phyloP scores from a whole-genome alignment of 2,888 invertebrate species.

The Gerris lacustris region DNA sequence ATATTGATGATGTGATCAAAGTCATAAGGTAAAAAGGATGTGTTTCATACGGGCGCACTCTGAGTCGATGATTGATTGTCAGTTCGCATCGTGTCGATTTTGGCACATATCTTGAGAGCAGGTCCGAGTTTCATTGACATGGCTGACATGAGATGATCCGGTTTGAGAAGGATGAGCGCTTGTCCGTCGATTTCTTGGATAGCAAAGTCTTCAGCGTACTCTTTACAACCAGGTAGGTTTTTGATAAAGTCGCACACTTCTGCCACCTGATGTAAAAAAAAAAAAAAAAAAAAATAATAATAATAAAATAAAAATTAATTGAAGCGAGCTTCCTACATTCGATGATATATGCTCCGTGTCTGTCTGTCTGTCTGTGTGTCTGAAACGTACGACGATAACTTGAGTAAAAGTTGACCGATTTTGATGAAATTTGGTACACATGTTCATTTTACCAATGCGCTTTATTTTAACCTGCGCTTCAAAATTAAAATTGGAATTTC shows the following conservation, averaged over 20 bases:
- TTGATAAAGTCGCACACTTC: constrained; percentile 52
- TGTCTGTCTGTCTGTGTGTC: too few species aligned
- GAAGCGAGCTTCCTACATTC: too few species aligned
- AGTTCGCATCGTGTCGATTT: constrained; percentile 69
- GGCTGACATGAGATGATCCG: constrained; percentile 87
- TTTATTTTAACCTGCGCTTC: too few species aligned
- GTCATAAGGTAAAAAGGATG: too few species aligned
- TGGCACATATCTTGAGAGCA: constrained; percentile 86
- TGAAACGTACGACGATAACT: too few species aligned
- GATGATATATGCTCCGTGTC: too few species aligned
- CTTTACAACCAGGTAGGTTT: constrained; percentile 75
- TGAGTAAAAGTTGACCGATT: too few species aligned
- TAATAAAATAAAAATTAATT: neutral
- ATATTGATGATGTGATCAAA: too few species aligned
- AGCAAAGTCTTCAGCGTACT: constrained; percentile 88
- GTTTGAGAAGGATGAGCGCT: constrained; percentile 78
- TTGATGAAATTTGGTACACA: too few species aligned
- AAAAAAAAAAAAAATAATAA: neutral
- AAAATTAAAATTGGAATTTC: too few species aligned
- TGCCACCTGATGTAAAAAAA: constrained; percentile 23
- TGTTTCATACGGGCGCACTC: neutral
- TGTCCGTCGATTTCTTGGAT: constrained; percentile 94
- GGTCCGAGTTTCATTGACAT: constrained; percentile 94
- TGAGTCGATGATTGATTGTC: constrained; percentile 36
- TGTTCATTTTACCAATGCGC: too few species aligned